A percentile compares a stretch with the other conserved stretches of the same genome.
Conservation (phyloP, 1,140 invertebrate species). For the Prorops nasuta region DNA sequence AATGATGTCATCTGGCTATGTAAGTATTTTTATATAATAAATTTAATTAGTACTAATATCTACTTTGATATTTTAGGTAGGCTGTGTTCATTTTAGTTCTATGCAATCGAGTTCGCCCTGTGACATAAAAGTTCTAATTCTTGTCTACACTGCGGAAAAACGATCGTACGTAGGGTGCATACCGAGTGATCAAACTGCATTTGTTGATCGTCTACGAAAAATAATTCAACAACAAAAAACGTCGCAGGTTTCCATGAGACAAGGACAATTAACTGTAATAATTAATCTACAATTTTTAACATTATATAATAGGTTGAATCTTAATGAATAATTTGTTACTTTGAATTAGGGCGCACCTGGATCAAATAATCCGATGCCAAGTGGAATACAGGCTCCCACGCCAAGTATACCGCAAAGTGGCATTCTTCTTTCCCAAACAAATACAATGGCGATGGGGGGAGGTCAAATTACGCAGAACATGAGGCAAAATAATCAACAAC, state of each 20-base stretch:
- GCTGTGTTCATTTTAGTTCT: conserved; percentile 86
- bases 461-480: conserved; percentile 63
- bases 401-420: conserved; percentile 55
- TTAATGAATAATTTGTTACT: conserved; percentile 10
- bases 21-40: conserved; percentile 63
- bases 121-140: conserved; percentile 88
- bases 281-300: background rate
- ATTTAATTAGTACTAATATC: too few species aligned
- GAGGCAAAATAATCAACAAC: conserved; percentile 54
- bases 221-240: conserved; percentile 79
- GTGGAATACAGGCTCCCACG: conserved; percentile 52
- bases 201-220: conserved; percentile 77
- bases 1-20: conserved; percentile 89
- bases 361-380: conserved; percentile 46
- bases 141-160: conserved; percentile 88
- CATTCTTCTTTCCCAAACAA: conserved; percentile 63
- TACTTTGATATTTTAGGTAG: conserved; percentile 74
- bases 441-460: conserved; percentile 63
- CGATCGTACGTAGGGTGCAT: conserved; percentile 91
- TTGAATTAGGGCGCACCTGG: conserved; percentile 29
- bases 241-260: conserved; percentile 48
- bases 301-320: too few species aligned
- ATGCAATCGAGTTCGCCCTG: conserved; percentile 64
- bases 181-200: conserved; percentile 87
- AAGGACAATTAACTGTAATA: conserved; percentile 37